A percentile compares a stretch with the other conserved stretches of the same genome.
phyloP scores from a whole-genome alignment of 2,888 invertebrate genomes.

The Odontothrips loti region DNA sequence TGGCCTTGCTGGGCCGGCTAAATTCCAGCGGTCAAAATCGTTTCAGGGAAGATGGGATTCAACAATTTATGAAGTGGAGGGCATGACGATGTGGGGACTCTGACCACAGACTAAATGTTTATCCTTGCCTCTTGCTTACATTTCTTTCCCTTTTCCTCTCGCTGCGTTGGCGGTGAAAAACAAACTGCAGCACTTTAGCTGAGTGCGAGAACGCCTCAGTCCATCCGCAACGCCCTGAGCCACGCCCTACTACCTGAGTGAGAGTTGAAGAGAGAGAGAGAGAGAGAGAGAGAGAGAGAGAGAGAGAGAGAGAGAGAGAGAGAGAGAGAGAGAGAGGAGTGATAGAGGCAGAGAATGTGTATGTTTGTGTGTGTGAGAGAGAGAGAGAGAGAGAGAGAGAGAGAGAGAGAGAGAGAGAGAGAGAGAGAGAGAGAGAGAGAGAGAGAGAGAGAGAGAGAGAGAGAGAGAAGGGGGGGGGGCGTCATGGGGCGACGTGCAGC shows the following conservation, averaged over 20 bases:
- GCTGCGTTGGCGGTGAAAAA: neutral
- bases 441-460: no score
- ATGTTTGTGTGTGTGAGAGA: neutral
- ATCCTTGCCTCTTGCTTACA: no score
- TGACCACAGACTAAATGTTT: no score
- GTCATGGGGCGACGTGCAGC: no score
- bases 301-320: neutral
- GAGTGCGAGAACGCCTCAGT: neutral
- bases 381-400: neutral
- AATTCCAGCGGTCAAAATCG: no score
- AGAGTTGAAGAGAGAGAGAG: neutral
- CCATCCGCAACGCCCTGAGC: neutral
- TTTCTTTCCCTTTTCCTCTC: no score
- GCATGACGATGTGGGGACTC: no score
- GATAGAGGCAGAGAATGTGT: neutral
- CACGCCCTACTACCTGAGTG: neutral
- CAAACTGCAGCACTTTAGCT: slow-evolving; percentile 16
- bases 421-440: neutral
- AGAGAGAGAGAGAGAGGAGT: no score
- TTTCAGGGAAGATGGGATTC: no score
- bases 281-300: neutral
- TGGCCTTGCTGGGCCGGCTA: no score
- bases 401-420: no score
- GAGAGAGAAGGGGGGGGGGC: neutral
- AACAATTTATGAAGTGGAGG: no score